Base-by-base conservation (phyloP, 1,140 invertebrate species). In the Formica selysi region DNA sequence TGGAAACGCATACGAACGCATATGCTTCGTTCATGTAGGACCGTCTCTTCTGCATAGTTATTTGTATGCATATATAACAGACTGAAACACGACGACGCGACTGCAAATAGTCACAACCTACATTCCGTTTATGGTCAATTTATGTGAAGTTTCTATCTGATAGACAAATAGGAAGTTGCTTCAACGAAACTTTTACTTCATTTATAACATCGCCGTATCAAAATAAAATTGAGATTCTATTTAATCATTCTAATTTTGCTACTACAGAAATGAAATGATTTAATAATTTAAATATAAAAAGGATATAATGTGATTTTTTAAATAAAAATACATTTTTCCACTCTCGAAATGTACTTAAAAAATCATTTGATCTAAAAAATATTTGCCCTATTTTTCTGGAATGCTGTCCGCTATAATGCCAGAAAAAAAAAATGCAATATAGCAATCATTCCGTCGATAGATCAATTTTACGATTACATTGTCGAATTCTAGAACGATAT, bases 91-190 rank as follows among this genome's bases (percentile, higher is more conserved):
- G 59, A 76, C 74, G 74, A 76, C 44, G 54, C 79, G 68, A 74
- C 68, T 83, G 79, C 68, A 83, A 83, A 83, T 57, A 73, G 79
- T 83, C 54, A 64, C 79, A 83, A 83, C 38, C 68, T 83, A 83
- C 54, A 74, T 74, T 83, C 38, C 79, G 26, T 83, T 71, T 73
- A 83, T 73, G 67, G 54, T 83, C 54, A 61, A 74, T 74, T 59
- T 61, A 29, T 54, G 54, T 54, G 10, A 61, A 83, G 51, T 81
- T 81, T 11, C 67, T 36, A 81, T 68, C 32, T 70, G 29, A 41
- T 83, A 59, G 29, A 65, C 83, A 86, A 89, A 91, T 91, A 89
- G 86, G 62, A 64, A 70, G 22, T n/a, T 44, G 41, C n/a, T 59
- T 59, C 51, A 19, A 22, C 29, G 44, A 80, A 71, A 73, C 54